Evolutionary conservation across 2,113 vertebrate species (phyloP), one percentile per base, ranked within the genome.

Genomic region (Oreochromis aureus): DNA sequence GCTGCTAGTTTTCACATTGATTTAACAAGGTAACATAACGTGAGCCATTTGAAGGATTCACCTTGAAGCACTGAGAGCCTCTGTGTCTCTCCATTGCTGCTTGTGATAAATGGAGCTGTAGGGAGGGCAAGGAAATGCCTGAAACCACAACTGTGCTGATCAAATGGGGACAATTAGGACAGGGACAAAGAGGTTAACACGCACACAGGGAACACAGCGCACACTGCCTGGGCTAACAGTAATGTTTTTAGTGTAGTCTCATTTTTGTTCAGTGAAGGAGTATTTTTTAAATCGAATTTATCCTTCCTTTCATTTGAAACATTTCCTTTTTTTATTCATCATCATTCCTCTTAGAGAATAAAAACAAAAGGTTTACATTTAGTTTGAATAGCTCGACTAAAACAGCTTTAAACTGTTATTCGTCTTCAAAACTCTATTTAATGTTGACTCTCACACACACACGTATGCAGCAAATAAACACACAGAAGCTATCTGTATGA

Each of bases 1-100:
- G 91, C 89, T 91, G 86, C 82, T 32, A 55, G 76, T 87, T 94
- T 89, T 94, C 92, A 92, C 90, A 95, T 94, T 81, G 91, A 95
- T 95, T 95, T 93, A 91, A 94, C 93, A 93, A 87, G 89, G 91
- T 90, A 92, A 96, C 94, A 94, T 91, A 95, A 94, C 89, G 86
- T 81, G 88, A 93, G 91, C 90, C 85, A 83, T 93, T 94, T 93
- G 71, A 92, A 88, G 84, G 92, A 93, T 93, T 95, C 92, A 95
- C 93, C 94, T 95, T 93, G 89, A 94, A 91, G 89, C 87, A 85
- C 63, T 4, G 32, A 89, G 63, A 61, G 90, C 48, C 90, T 94
- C 86, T 88, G 91, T 89, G 91, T 85, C 80, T 91, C 76, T 90
- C 89, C 84, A 91, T 86, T 87, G 89, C 87, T 83, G 86, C 83